A percentile compares a stretch with the other conserved stretches of the same genome.
These are phyloP conservation scores for Leptopilina clavipes DNA, from an alignment of 1,140 invertebrate genomes.

Conservation along the genomic window DNA sequence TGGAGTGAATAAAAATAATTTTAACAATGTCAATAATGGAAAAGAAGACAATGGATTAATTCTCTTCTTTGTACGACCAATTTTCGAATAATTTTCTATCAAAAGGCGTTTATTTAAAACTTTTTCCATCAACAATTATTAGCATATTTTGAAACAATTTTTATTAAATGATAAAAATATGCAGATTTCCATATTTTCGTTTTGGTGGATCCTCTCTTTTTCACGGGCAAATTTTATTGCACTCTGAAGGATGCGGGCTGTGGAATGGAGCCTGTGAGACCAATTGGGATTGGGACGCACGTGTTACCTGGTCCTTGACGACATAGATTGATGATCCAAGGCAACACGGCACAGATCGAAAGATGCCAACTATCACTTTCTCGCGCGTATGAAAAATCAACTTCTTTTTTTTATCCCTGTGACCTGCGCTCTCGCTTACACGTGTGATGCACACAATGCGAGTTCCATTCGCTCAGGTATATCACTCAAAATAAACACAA, in stretches of 20 bases:
- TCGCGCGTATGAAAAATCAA: neutral
- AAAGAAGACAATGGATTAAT: neutral
- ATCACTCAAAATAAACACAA: constrained; percentile 44
- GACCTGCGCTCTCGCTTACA: neutral
- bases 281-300: neutral
- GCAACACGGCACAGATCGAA: neutral
- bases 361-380: constrained; percentile 33
- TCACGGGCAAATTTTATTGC: neutral
- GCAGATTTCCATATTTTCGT: no score
- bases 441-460: neutral
- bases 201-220: no score
- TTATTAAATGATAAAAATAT: no score
- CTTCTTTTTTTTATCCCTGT: neutral
- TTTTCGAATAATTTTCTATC: neutral
- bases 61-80: neutral
- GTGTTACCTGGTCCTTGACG: constrained; percentile 1
- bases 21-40: no score
- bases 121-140: no score
- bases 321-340: constrained; percentile 12
- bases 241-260: neutral
- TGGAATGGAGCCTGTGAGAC: neutral
- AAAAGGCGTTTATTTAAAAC: no score
- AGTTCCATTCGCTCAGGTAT: neutral
- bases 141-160: no score
- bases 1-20: no score